Conservation (phyloP, 2,888 invertebrate species). For the Acrobasis repandana region DNA sequence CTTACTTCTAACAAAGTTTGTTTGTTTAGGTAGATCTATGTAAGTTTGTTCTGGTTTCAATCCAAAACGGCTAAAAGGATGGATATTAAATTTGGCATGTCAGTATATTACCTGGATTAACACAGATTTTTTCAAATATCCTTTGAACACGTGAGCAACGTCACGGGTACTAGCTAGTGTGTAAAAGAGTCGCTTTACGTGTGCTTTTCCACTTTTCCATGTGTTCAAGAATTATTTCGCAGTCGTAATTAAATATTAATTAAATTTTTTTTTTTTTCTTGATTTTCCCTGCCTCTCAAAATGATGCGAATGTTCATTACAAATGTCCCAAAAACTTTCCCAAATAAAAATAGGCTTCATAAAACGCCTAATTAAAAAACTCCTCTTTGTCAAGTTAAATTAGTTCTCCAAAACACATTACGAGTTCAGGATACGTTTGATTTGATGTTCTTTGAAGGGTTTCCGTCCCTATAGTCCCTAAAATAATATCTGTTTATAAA, state of each 20-base stretch:
- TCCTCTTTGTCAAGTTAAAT: constrained; percentile 36
- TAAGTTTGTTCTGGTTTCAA: too few relatives aligned
- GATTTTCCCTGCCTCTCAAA: not conserved
- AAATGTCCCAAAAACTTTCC: not conserved
- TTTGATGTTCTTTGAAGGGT: constrained; percentile 6
- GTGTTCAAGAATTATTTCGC: not conserved
- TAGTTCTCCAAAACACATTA: constrained; percentile 39
- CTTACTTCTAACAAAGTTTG: too few relatives aligned
- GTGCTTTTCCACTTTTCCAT: too few relatives aligned
- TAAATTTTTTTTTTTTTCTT: too few relatives aligned
- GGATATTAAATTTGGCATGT: too few relatives aligned
- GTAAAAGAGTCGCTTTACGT: too few relatives aligned
- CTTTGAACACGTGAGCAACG: too few relatives aligned
- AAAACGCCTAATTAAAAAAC: constrained; percentile 24
- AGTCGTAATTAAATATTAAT: not conserved
- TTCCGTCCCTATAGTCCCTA: not conserved
- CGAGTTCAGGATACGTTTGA: constrained; percentile 20
- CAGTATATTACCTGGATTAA: too few relatives aligned
- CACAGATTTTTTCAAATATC: too few relatives aligned
- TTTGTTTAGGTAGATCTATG: too few relatives aligned
- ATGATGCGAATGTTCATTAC: not conserved
- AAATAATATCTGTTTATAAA: not conserved
- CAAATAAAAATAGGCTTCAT: constrained; percentile 6
- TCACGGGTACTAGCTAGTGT: too few relatives aligned
- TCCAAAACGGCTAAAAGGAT: too few relatives aligned